Conservation (phyloP, 1,140 invertebrate genomes). For the Mizuhopecten yessoensis region DNA sequence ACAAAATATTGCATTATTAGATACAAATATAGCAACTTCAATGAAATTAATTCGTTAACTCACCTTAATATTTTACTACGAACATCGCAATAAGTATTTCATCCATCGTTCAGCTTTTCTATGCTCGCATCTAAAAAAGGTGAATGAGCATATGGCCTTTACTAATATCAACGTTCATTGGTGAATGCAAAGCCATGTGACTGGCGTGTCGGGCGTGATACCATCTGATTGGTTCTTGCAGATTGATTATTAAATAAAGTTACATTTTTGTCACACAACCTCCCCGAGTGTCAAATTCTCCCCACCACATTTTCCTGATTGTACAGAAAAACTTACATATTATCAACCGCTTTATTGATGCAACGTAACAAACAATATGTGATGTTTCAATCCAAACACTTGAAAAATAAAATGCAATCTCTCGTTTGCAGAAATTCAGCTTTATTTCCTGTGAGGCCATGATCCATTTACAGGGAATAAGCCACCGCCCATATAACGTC, state of each 20-base stretch:
- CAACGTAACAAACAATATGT: not conserved
- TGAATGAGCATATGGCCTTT: conserved; percentile 76
- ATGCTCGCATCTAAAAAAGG: conserved; percentile 72
- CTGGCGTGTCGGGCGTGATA: not conserved
- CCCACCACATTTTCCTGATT: not conserved
- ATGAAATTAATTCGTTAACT: not conserved
- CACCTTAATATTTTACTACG: conserved; percentile 35
- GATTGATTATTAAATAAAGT: conserved; percentile 12
- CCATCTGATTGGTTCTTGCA: not conserved
- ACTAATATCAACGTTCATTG: conserved; percentile 65
- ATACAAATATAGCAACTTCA: not conserved
- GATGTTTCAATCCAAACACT: not conserved
- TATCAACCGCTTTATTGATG: not conserved
- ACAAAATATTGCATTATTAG: not conserved
- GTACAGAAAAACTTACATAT: not conserved
- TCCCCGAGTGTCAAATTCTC: not conserved
- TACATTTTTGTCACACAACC: conserved; percentile 34
- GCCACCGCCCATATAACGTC: conserved; percentile 29
- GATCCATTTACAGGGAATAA: conserved; percentile 26
- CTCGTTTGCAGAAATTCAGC: conserved; percentile 1
- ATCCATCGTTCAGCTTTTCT: conserved; percentile 45
- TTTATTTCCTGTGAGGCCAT: not conserved
- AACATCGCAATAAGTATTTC: conserved; percentile 38
- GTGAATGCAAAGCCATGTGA: conserved; percentile 50
- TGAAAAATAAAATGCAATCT: conserved; percentile 2